Base-by-base conservation (phyloP, 1,140 invertebrate species). In the Calycopis cecrops region DNA sequence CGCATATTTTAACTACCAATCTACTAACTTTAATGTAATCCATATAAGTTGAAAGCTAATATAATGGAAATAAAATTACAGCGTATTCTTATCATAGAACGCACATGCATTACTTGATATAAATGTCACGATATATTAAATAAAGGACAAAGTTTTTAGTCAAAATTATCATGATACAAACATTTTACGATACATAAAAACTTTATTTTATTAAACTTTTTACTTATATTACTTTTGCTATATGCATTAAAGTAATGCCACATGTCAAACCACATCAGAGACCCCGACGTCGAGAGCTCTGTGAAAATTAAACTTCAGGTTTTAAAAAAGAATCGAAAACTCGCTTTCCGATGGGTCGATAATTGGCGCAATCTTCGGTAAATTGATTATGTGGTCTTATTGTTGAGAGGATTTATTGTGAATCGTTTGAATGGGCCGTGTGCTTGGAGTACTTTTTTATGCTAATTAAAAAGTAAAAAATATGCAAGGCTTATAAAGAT, bases 301-400 rank as follows among this genome's bases (percentile, higher is more conserved):
- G 69, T 64, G 57, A 71, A 79, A 79, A 76, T 77, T 77, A 77
- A 73, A 63, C 62, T 53, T 35, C 16, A n/a, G 48, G 48, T 57
- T 48, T 59, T n/a, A 52, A 69, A 68, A 75, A 68, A 69, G 53
- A 37, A 47, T 9, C 42, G 51, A 18, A 14, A 44, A 33, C 14
- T 38, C 35, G 50, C 35, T 44, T 35, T 44, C 33, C 57, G 54
- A 57, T 34, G 50, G 44, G 42, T 37, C 44, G 54, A 53, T 64
- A 64, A 64, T 64, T 64, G 62, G 40, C 38, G 52, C 42, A 57
- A 58, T 58, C 47, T 52, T 40, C 48, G 35, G 42, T 59, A 60
- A 52, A 63, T 63, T 55, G 53, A 60, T 57, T 44, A 57, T 10
- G 28, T 37, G 55, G 47, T 49, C 12, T 47, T 35, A 47, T 50